Conservation (phyloP, 2,888 invertebrate genomes). For the Eucriotettix oculatus region DNA sequence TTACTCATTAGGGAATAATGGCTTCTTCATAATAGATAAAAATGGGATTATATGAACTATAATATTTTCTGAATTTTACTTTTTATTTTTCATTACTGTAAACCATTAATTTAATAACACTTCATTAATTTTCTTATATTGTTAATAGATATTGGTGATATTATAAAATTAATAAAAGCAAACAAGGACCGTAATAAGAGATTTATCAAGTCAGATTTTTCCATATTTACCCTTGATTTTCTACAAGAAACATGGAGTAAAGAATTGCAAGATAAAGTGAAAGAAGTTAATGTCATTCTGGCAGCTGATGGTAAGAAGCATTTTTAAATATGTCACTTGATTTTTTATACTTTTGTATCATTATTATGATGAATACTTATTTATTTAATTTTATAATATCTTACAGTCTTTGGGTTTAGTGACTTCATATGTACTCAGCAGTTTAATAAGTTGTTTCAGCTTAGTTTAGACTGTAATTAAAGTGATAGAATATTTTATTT, state of each 20-base stretch:
- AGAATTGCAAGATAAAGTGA: slow-evolving; percentile 36
- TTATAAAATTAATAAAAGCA: slow-evolving; percentile 49
- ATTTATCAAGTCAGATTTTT: slow-evolving; percentile 38
- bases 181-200: slow-evolving; percentile 50
- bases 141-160: slow-evolving; percentile 46
- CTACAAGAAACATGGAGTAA: slow-evolving; percentile 36
- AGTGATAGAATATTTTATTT: neutral
- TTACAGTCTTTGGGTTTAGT: slow-evolving; percentile 7
- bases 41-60: no score
- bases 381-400: slow-evolving; percentile 5
- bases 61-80: no score
- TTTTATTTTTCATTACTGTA: no score
- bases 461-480: neutral
- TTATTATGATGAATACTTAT: slow-evolving; percentile 3
- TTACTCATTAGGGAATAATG: no score
- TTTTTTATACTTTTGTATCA: neutral
- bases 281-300: slow-evolving; percentile 45
- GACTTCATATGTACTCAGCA: neutral
- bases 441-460: neutral
- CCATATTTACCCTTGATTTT: slow-evolving; percentile 54
- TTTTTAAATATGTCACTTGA: neutral
- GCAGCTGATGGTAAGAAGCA: slow-evolving; percentile 62
- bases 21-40: no score
- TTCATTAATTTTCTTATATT: no score
- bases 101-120: no score